Conservation (phyloP, 2,797 vertebrate species). For the Helostoma temminkii region DNA sequence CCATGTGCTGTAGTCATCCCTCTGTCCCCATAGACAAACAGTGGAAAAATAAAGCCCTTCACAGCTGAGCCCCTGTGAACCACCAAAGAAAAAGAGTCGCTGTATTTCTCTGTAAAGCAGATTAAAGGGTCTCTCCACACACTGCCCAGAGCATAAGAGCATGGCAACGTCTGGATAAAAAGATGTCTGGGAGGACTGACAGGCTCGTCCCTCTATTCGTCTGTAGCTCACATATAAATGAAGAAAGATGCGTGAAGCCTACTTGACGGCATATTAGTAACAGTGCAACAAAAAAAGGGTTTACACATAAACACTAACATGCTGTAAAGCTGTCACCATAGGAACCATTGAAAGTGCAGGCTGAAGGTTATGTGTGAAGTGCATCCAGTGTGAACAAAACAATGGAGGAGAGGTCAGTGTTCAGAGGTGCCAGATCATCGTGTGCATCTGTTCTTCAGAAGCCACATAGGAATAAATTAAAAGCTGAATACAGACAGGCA, state of each 20-base stretch:
- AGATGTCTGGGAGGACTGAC: slow-evolving; percentile 18
- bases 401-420: slow-evolving; percentile 33
- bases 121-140: slow-evolving; percentile 57
- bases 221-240: slow-evolving; percentile 27
- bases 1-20: slow-evolving; percentile 11
- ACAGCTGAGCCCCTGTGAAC: slow-evolving; percentile 37
- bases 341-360: slow-evolving; percentile 47
- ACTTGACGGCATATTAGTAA: slow-evolving; percentile 29
- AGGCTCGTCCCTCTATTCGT: slow-evolving; percentile 1
- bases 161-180: slow-evolving; percentile 33
- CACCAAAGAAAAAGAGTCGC: slow-evolving; percentile 15
- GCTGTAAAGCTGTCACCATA: slow-evolving; percentile 60
- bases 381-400: slow-evolving; percentile 50
- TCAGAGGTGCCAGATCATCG: slow-evolving; percentile 7
- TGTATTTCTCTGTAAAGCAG: slow-evolving; percentile 23
- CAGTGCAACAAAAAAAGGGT: slow-evolving; percentile 30
- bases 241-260: slow-evolving; percentile 11
- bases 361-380: slow-evolving; percentile 45
- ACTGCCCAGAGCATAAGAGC: slow-evolving; percentile 39
- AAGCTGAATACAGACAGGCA: slow-evolving; percentile 22
- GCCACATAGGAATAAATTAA: slow-evolving; percentile 40
- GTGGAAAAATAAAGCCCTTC: slow-evolving; percentile 15
- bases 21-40: slow-evolving; percentile 6
- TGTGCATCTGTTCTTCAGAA: slow-evolving; percentile 39
- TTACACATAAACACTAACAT: slow-evolving; percentile 11